Evolutionary conservation across 2,888 invertebrate species (phyloP).

Genomic region (Platerodrilus igneus): DNA sequence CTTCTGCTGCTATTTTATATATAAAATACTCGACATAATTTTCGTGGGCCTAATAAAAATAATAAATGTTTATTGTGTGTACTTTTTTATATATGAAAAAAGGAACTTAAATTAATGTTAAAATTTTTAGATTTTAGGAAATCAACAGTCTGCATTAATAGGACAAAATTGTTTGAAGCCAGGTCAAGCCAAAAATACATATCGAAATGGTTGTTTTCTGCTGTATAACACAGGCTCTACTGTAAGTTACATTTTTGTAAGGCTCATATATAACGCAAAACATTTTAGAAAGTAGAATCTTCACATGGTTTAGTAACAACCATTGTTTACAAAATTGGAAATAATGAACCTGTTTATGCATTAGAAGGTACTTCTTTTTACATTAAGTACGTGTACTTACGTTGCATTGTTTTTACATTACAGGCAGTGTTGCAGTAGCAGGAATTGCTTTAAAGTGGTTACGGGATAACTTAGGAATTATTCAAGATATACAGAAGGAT

Average conservation of each 20-base stretch:
- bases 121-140: slow-evolving; percentile 73
- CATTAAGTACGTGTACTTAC: slow-evolving; percentile 1
- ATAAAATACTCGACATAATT: too few species aligned
- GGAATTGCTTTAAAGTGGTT: slow-evolving; percentile 93
- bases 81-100: too few species aligned
- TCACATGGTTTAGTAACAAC: slow-evolving; percentile 91
- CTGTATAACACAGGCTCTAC: slow-evolving; percentile 90
- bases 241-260: too few species aligned
- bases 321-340: slow-evolving; percentile 91
- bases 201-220: slow-evolving; percentile 85
- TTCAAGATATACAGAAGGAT: slow-evolving; percentile 67
- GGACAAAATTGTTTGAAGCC: slow-evolving; percentile 85
- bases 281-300: slow-evolving; percentile 71
- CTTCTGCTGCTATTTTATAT: too few species aligned
- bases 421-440: slow-evolving; percentile 83
- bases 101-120: too few species aligned
- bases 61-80: too few species aligned
- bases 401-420: slow-evolving; percentile 8
- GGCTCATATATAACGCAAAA: too few species aligned
- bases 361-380: slow-evolving; percentile 68
- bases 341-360: slow-evolving; percentile 79
- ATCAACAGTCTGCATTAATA: slow-evolving; percentile 91
- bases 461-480: slow-evolving; percentile 82
- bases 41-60: too few species aligned
- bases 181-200: slow-evolving; percentile 93